Conservation (phyloP, 1,140 invertebrate species). For the Ostrea edulis region DNA sequence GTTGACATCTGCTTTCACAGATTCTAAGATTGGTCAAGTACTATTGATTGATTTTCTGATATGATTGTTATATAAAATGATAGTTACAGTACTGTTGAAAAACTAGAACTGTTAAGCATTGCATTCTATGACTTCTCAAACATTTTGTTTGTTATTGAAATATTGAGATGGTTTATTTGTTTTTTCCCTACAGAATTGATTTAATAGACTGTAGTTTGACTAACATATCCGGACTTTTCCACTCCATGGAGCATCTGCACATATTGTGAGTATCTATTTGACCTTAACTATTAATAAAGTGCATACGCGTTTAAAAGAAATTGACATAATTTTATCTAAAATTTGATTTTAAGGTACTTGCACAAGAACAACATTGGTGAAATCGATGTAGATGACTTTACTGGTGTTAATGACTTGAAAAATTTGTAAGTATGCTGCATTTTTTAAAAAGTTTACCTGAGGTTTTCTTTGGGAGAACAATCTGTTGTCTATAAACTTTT, state of each 20-base stretch:
- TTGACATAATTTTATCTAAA: not conserved
- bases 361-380: constrained; percentile 59
- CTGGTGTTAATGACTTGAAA: constrained; percentile 59
- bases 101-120: no score
- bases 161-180: not conserved
- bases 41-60: no score
- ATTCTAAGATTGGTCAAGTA: no score
- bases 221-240: constrained; percentile 47
- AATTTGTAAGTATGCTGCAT: constrained; percentile 66
- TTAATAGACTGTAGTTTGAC: constrained; percentile 51
- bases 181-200: constrained; percentile 51
- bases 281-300: not conserved
- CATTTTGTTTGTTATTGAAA: no score
- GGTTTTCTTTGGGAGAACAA: no score
- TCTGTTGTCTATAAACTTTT: not conserved
- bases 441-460: constrained; percentile 15
- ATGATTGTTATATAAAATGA: no score
- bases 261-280: constrained; percentile 51
- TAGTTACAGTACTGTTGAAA: no score
- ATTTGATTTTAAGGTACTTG: constrained; percentile 56
- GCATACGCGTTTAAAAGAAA: not conserved
- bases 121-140: no score
- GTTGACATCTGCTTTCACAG: no score
- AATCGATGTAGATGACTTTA: constrained; percentile 57
- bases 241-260: constrained; percentile 30